Percentiles rank a stretch among this genome's conserved stretches.
Evolutionary conservation across 2,888 invertebrate species (phyloP).

Genomic region (Marronus borbonicus): DNA sequence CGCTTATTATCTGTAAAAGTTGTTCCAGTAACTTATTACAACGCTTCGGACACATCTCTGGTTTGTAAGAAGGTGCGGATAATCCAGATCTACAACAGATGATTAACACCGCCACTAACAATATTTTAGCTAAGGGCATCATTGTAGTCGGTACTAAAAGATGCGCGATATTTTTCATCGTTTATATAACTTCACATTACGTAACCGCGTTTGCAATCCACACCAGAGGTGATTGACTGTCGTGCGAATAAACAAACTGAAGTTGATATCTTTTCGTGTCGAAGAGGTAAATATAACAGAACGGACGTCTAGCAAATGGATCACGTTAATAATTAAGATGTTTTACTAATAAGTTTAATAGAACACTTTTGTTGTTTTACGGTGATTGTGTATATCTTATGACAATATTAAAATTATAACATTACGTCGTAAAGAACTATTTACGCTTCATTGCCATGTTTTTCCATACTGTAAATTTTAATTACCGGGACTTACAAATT

Average conservation of each 20-base stretch:
- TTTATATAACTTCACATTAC: conserved; percentile 24
- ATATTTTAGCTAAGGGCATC: neutral
- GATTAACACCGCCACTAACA: conserved; percentile 18
- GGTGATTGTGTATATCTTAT: too few species aligned
- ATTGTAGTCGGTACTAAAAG: conserved; percentile 13
- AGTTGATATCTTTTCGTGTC: conserved; percentile 24
- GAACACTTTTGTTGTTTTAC: too few species aligned
- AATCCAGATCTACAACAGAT: conserved; percentile 14
- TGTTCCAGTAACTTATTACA: conserved; percentile 15
- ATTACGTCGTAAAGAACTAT: too few species aligned
- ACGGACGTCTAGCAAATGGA: too few species aligned
- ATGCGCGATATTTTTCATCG: neutral
- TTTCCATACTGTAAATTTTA: too few species aligned
- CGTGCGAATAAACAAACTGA: conserved; percentile 9
- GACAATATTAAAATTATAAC: too few species aligned
- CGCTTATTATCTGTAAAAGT: conserved; percentile 23
- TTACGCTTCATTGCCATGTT: too few species aligned
- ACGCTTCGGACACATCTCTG: conserved; percentile 5
- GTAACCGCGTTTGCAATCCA: conserved; percentile 19
- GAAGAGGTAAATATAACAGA: conserved; percentile 10
- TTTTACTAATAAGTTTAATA: too few species aligned
- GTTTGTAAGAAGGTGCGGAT: neutral
- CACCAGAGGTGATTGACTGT: conserved; percentile 29
- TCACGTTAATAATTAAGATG: too few species aligned
- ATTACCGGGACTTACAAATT: too few species aligned